phyloP scores from a whole-genome alignment of 1,140 invertebrate species.

The Thaumetopoea pityocampa region DNA sequence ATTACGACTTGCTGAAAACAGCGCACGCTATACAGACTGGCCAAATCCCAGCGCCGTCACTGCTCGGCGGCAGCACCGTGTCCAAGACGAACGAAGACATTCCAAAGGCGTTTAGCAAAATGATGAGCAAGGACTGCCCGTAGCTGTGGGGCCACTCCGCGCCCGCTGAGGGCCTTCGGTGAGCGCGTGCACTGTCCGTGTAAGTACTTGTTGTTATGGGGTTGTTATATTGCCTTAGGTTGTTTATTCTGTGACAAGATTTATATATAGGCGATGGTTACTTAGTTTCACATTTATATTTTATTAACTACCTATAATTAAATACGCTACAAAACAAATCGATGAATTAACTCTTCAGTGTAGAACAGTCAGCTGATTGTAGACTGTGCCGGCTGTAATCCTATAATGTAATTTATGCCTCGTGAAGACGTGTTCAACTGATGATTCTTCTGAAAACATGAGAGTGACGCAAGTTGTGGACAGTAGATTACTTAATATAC shows the following conservation, averaged over 20 bases:
- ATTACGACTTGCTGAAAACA: constrained; percentile 93
- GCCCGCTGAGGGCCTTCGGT: constrained; percentile 29
- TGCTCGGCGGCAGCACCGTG: constrained; percentile 82
- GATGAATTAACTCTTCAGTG: no score
- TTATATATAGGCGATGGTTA: constrained; percentile 2
- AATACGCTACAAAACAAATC: no score
- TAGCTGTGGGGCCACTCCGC: constrained; percentile 25
- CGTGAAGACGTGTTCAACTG: no score
- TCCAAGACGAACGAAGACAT: constrained; percentile 89
- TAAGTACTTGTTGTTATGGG: constrained; percentile 7
- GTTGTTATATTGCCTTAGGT: constrained; percentile 9
- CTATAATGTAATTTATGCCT: no score
- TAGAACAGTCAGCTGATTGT: no score
- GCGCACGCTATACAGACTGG: constrained; percentile 86
- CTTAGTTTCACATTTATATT: no score
- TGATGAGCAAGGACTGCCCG: constrained; percentile 63
- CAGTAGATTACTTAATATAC: no score
- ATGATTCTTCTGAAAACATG: no score
- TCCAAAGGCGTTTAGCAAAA: constrained; percentile 82
- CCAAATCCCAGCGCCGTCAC: constrained; percentile 82
- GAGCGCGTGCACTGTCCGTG: constrained; percentile 4
- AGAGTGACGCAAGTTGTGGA: no score
- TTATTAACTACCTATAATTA: no score
- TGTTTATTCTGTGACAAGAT: constrained; percentile 8
- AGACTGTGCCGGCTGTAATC: no score